A percentile compares a stretch with the other conserved stretches of the same genome.
Evolutionary conservation across 2,888 invertebrate species (phyloP).

Genomic region (Xestia sexstrigata): DNA sequence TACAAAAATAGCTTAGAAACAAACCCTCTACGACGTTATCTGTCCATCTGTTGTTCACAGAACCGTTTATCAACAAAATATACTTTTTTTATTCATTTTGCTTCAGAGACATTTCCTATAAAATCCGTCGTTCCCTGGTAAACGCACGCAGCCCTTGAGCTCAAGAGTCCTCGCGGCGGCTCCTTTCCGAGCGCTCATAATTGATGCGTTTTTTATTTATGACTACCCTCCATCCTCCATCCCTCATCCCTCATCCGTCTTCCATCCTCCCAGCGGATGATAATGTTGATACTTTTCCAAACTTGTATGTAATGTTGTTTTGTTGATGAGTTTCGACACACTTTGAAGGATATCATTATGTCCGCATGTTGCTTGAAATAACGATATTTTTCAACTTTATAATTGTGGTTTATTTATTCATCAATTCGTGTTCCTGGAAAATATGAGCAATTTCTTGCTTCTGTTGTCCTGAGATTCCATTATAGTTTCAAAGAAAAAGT

Average conservation of each 20-base stretch:
- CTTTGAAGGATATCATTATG: background rate
- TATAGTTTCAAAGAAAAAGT: background rate
- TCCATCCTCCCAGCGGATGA: background rate
- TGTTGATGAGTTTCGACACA: slow-evolving; percentile 7
- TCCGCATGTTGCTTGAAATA: background rate
- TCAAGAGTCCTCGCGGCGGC: slow-evolving; percentile 18
- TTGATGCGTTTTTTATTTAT: slow-evolving; percentile 62
- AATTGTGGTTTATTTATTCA: slow-evolving; percentile 22
- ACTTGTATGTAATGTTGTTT: slow-evolving; percentile 31
- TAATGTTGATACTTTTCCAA: slow-evolving; percentile 35
- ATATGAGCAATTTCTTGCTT: background rate
- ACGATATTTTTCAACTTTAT: background rate
- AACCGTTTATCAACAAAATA: background rate
- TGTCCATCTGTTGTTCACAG: background rate
- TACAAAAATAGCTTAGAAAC: background rate
- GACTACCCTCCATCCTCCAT: slow-evolving; percentile 4
- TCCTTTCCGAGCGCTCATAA: slow-evolving; percentile 39
- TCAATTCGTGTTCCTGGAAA: background rate
- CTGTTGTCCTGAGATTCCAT: background rate
- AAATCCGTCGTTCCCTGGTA: background rate
- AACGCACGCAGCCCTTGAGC: slow-evolving; percentile 18
- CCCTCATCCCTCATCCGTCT: background rate
- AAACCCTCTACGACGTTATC: background rate
- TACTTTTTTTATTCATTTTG: background rate
- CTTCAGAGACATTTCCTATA: background rate